Evolutionary conservation across 2,888 invertebrate genomes (phyloP), one percentile per base, ranked within the genome.

Genomic region (Netelia melanura): DNA sequence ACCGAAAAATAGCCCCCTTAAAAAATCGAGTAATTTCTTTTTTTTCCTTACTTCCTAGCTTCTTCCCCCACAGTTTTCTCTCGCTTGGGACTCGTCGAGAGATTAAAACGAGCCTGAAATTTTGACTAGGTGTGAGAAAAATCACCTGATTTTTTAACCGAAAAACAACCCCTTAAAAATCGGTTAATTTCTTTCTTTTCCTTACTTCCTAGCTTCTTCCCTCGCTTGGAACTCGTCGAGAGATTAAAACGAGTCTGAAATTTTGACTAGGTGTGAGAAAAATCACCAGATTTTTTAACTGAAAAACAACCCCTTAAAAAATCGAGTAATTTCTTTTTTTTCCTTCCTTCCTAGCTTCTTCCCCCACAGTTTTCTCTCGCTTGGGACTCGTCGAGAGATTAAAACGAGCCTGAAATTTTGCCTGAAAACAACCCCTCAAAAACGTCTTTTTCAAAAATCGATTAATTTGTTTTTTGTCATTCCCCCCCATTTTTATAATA

Each of bases 41-140:
- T 17, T 17, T 17, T 17, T 17, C 25, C 25, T 62, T 30, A 1
- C 14, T 38, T 71, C 56, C 65, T 54, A 25, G 25, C 71, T 17
- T 62, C 62, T 30, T 17, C 21, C 21, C 11, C 21, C 3, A 8
- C 17, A 25, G 14, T 62, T 23, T 52, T 74, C 74, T 6, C 52
- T 61, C 70, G 23, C n/a, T 14, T 25, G 6, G 10, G 10, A 21
- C 30, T 62, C 21, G 6, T 48, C 62, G 62, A 75, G 10, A 44
- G 52, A 61, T 75, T 52, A 64, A 48, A 64, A 71, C 48, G 43
- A 44, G 48, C 6, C 44, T n/a, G 56, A 54, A 62, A 74, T 83
- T 70, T 70, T 30, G 14, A 48, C 48, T 11, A 48, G 3, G 3
- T 48, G 10, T 48, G 9, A 11, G 8, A 1, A 48, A 48, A 48